Evolutionary conservation across 1,140 invertebrate species (phyloP).

Genomic region (Theocolax elegans): DNA sequence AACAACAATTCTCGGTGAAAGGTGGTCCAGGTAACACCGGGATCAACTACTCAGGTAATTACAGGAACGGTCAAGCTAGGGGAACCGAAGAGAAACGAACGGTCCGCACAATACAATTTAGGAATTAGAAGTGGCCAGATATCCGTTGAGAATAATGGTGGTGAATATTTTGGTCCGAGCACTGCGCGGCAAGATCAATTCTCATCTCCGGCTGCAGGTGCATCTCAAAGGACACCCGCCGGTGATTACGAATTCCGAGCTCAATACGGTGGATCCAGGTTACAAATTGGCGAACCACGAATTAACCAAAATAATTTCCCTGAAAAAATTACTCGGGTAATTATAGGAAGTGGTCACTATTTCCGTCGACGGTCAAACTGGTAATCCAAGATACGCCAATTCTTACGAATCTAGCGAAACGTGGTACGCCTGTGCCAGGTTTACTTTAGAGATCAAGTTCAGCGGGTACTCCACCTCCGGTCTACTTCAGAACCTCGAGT

Average conservation of each 20-base stretch:
- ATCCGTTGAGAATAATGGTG: neutral
- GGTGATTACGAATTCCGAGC: conserved; percentile 37
- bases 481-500: too few relatives aligned
- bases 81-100: neutral
- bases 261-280: neutral
- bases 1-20: too few relatives aligned
- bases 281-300: neutral
- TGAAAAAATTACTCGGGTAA: neutral
- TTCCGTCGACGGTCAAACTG: neutral
- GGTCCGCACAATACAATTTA: neutral
- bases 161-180: neutral
- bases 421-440: neutral
- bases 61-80: too few relatives aligned
- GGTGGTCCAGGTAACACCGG: too few relatives aligned
- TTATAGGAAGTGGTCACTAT: neutral
- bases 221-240: too few relatives aligned
- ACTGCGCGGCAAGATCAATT: neutral
- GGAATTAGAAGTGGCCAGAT: neutral
- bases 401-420: neutral
- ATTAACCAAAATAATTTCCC: neutral
- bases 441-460: neutral
- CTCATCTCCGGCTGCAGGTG: neutral
- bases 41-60: too few relatives aligned
- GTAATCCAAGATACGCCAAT: neutral
- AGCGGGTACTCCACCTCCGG: too few relatives aligned